A percentile compares a stretch with the other conserved stretches of the same genome.
Conservation (phyloP, 2,888 invertebrate species). For the Salpingus planirostris region DNA sequence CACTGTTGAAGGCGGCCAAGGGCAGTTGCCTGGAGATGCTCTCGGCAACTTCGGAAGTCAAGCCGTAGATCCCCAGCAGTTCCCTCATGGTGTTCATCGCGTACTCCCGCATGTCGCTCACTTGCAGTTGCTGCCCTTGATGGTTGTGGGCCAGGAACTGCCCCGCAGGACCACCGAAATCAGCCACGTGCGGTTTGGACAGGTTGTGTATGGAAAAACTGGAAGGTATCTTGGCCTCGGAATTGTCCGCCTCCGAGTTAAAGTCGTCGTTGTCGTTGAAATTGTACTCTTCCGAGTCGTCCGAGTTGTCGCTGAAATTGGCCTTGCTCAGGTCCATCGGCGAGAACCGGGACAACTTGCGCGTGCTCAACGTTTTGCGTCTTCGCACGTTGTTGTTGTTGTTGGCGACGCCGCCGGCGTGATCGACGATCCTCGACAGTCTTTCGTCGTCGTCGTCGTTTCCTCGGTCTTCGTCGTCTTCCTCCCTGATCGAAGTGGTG, state of each 20-base stretch:
- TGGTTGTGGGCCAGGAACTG: too few species aligned
- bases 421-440: constrained; percentile 22
- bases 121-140: constrained; percentile 28
- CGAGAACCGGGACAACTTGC: constrained; percentile 27
- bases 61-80: constrained; percentile 65
- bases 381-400: constrained; percentile 31
- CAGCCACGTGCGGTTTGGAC: constrained; percentile 37
- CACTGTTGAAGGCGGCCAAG: constrained; percentile 59
- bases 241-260: constrained; percentile 36
- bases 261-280: constrained; percentile 39
- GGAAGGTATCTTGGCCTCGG: constrained; percentile 35
- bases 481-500: too few species aligned
- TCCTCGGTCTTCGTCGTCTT: constrained; percentile 36
- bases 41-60: constrained; percentile 63
- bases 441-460: constrained; percentile 19
- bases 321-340: constrained; percentile 39
- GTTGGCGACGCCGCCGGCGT: constrained; percentile 34
- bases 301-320: constrained; percentile 34
- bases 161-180: constrained; percentile 15
- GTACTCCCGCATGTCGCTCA: constrained; percentile 61
- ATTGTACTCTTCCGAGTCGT: constrained; percentile 27
- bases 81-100: constrained; percentile 75
- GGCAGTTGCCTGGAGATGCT: constrained; percentile 61
- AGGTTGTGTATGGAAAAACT: constrained; percentile 40
- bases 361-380: constrained; percentile 31